phyloP scores from a whole-genome alignment of 2,113 vertebrate species.

The Rattus rattus region DNA sequence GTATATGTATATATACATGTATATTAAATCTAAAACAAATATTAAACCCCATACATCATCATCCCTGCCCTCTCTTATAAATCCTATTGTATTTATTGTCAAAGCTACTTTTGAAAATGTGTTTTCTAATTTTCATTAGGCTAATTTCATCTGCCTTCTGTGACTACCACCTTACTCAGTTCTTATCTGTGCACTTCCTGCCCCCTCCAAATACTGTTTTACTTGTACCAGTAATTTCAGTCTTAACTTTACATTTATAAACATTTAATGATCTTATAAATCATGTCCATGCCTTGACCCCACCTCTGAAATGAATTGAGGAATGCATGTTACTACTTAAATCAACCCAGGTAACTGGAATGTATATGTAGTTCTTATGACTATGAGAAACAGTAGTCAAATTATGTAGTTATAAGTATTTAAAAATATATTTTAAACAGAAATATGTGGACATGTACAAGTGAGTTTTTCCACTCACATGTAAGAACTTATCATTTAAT shows the following conservation, averaged over 20 bases:
- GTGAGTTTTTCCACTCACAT: neutral
- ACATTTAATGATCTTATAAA: neutral
- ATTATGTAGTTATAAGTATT: neutral
- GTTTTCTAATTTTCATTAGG: neutral
- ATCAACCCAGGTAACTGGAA: neutral
- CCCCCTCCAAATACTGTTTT: neutral
- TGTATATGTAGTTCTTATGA: neutral
- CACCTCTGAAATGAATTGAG: neutral
- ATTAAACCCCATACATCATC: neutral
- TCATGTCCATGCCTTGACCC: neutral
- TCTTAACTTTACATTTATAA: neutral
- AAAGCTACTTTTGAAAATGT: neutral
- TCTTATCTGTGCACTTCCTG: neutral
- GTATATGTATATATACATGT: too few species aligned
- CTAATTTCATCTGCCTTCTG: constrained; percentile 12
- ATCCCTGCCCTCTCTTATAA: neutral
- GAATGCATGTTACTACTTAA: neutral
- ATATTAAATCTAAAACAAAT: neutral
- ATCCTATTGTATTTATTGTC: neutral
- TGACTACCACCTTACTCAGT: too few species aligned
- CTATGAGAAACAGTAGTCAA: neutral
- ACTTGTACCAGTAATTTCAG: neutral
- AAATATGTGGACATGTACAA: neutral
- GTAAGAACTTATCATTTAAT: neutral
- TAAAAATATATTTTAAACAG: neutral